Evolutionary conservation across 2,113 vertebrate genomes (phyloP), one percentile per base, ranked within the genome.

Genomic region (Triplophysa siluroides): DNA sequence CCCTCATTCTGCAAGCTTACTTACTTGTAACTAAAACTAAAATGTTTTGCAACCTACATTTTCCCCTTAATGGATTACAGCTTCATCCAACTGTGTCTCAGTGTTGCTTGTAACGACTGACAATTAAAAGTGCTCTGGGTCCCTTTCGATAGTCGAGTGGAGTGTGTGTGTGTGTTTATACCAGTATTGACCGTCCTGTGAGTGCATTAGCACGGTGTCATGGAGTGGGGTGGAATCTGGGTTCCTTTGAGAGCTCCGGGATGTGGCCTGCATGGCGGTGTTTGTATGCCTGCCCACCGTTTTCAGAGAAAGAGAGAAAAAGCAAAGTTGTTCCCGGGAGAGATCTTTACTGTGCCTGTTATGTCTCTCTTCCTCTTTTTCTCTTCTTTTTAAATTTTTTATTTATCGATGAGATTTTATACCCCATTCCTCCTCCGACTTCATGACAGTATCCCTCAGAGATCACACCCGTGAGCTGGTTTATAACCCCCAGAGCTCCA

Each of bases 161-260:
- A 52, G 43, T 65, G 9, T 33, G 75, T 19, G 26, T 54, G 60
- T 52, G 78, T 77, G 64, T 71, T 38, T 73, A 62, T 67, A 70
- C 52, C 29, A 26, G 58, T 23, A 65, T 60, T 24, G 58, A 77
- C 76, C 74, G 73, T 81, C 64, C 72, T 81, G 77, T 74, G 74
- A 81, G 79, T 81, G 83, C 75, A 72, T 79, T 79, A 79, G 78
- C 68, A 61, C 54, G 78, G 54, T 83, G 81, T 66, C 76, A 75
- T 83, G 64, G 77, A 69, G 68, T 78, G 68, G 47, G 68, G 63
- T 75, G 73, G 76, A 75, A 66, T 84, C 70, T 78, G 64, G 61
- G 56, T 47, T 64, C 50, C 41, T 72, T 50, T 73, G 67, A 81
- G 69, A 80, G 69, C 75, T 79, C 24, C 75, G 70, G 80, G 60